Evolutionary conservation across 2,113 vertebrate genomes (phyloP).

Genomic region (Fulica atra): DNA sequence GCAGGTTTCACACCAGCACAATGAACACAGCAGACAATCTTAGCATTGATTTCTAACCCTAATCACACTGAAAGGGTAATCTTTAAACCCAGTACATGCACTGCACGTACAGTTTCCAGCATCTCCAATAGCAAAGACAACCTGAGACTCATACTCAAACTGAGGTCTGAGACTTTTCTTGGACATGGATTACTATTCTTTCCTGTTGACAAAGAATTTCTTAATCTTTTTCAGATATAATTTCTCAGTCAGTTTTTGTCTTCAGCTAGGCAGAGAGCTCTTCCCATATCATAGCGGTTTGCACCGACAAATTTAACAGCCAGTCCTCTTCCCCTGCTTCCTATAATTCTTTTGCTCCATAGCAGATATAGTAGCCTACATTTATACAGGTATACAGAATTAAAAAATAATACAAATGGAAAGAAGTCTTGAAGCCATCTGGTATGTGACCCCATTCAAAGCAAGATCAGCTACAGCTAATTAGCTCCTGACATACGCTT

Average conservation of each 20-base stretch:
- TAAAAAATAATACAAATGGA: not conserved
- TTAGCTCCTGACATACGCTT: not conserved
- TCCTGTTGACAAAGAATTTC: not conserved
- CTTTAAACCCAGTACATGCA: not conserved
- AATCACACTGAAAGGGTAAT: not conserved
- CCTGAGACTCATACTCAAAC: not conserved
- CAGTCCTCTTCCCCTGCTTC: not conserved
- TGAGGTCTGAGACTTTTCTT: not conserved
- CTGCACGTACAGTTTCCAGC: not conserved
- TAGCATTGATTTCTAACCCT: not conserved
- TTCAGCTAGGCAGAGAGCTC: not conserved
- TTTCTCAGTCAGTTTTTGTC: not conserved
- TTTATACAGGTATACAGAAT: not conserved
- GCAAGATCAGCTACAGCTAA: conserved; percentile 19
- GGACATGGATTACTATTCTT: not conserved
- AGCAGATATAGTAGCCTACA: not conserved
- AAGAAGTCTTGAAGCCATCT: conserved; percentile 15
- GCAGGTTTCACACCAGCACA: not conserved
- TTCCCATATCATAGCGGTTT: not conserved
- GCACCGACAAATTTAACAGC: not conserved
- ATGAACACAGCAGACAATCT: not conserved
- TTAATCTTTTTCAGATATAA: not conserved
- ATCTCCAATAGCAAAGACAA: not conserved
- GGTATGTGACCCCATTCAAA: not conserved
- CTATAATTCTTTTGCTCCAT: not conserved